phyloP scores from a whole-genome alignment of 37 sponge, comb jelly and placozoan species.

The Crambe crambe region DNA sequence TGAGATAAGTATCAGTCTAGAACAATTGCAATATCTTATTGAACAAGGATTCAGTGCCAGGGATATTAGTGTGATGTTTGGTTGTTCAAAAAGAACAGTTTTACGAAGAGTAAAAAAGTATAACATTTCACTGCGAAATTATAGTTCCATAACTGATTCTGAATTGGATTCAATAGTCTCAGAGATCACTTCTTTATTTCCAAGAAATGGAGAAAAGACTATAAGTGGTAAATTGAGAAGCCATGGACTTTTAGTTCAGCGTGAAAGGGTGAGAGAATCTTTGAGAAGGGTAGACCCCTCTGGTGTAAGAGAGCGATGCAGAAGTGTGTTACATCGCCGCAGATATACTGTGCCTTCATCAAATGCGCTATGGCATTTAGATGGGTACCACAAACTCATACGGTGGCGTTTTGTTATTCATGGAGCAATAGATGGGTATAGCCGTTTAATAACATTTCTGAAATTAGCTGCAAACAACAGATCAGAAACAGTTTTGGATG shows the following conservation, averaged over 20 bases:
- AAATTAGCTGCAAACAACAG: slow-evolving; percentile 53
- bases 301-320: no score
- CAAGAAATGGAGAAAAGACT: slow-evolving; percentile 41
- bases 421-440: slow-evolving; percentile 73
- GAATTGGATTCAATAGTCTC: slow-evolving; percentile 1
- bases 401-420: slow-evolving; percentile 69
- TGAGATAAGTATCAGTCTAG: no score
- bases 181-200: slow-evolving; percentile 10
- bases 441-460: slow-evolving; percentile 54
- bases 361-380: slow-evolving; percentile 74
- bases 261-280: slow-evolving; percentile 57
- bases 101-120: no score
- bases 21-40: no score
- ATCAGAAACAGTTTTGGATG: slow-evolving; percentile 48
- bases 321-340: slow-evolving; percentile 46
- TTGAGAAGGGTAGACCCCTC: slow-evolving; percentile 55
- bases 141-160: not conserved
- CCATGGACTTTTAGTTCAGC: slow-evolving; percentile 33
- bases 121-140: no score
- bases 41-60: no score
- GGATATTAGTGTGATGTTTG: no score
- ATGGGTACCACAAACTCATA: slow-evolving; percentile 69
- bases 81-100: no score
- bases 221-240: slow-evolving; percentile 36
- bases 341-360: slow-evolving; percentile 50